A percentile compares a stretch with the other conserved stretches of the same genome.
These are phyloP conservation scores for Chelidonichthys spinosus DNA, from an alignment of 2,797 vertebrate species.

Conservation along the genomic window DNA sequence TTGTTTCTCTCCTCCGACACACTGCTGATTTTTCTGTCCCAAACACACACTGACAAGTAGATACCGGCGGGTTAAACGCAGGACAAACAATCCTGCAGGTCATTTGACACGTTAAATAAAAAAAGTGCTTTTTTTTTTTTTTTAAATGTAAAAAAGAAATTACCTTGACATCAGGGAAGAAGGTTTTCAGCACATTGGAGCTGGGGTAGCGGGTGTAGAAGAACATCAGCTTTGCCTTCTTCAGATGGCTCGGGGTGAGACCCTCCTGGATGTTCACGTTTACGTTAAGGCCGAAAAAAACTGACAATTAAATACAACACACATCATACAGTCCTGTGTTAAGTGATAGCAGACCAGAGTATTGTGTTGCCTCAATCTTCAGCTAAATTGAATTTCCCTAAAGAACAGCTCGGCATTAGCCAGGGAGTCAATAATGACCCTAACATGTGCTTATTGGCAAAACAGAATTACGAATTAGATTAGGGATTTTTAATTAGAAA, in stretches of 20 bases:
- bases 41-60: constrained; percentile 74
- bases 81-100: constrained; percentile 36
- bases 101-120: constrained; percentile 13
- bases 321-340: constrained; percentile 48
- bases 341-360: constrained; percentile 77
- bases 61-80: constrained; percentile 48
- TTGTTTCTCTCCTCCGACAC: constrained; percentile 83
- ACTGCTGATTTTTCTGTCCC: constrained; percentile 76
- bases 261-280: constrained; percentile 90
- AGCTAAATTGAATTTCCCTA: constrained; percentile 81
- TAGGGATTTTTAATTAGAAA: constrained; percentile 87
- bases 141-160: neutral
- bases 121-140: neutral
- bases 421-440: constrained; percentile 85
- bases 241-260: constrained; percentile 94
- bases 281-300: constrained; percentile 83
- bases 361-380: constrained; percentile 79
- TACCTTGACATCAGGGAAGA: constrained; percentile 97
- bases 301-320: constrained; percentile 64
- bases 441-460: constrained; percentile 86
- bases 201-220: constrained; percentile 98
- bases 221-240: constrained; percentile 98
- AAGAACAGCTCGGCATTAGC: constrained; percentile 82
- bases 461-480: constrained; percentile 85
- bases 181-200: constrained; percentile 92